Base-by-base conservation (phyloP, 2,888 invertebrate genomes). In the Orthonevra nobilis region DNA sequence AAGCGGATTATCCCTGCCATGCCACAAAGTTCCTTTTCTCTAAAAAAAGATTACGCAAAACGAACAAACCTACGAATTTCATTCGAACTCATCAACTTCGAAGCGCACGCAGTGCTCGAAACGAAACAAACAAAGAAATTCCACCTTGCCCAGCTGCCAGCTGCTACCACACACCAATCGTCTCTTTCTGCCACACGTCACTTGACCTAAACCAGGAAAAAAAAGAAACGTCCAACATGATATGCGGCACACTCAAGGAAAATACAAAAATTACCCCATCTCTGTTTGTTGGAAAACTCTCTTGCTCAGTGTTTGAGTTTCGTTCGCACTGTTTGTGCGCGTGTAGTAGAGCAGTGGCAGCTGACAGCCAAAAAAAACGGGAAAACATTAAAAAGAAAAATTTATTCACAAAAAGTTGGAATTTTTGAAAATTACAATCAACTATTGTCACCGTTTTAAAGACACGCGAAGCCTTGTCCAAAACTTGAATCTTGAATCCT, bases 291-390 rank as follows among this genome's bases (percentile, higher is more conserved):
- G 20, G 26, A 60, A 68, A 63, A 61, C 26, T 77, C 64, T 72
- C 64, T 12, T 7, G 50, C 54, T 79, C 36, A 79, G 81, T 82
- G 81, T 70, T 82, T 81, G 75, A 82, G 82, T 81, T 68, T 70
- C 73, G 69, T 48, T 79, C 72, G n/a, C n/a, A n/a, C n/a, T n/a
- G n/a, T n/a, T n/a, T 63, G 79, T 81, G 82, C 15, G 82, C 15
- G 79, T 82, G 82, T 64, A 81, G 56, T 60, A 68, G 72, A 48
- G 77, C 64, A 63, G 50, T 58, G 73, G 36, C 81, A 68, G 82
- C 70, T 68, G 75, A 34, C 42, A 42, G 52, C n/a, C n/a, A n/a
- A n/a, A 32, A 17, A 26, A 32, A 58, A 64, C 48, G 54, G 36
- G 68, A 23, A 40, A 32, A 32, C n/a, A 32, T 3, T 10, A 0